These are phyloP conservation scores for Formicarius rufipectus DNA, from an alignment of 2,113 vertebrate species.

Conservation along the genomic window DNA sequence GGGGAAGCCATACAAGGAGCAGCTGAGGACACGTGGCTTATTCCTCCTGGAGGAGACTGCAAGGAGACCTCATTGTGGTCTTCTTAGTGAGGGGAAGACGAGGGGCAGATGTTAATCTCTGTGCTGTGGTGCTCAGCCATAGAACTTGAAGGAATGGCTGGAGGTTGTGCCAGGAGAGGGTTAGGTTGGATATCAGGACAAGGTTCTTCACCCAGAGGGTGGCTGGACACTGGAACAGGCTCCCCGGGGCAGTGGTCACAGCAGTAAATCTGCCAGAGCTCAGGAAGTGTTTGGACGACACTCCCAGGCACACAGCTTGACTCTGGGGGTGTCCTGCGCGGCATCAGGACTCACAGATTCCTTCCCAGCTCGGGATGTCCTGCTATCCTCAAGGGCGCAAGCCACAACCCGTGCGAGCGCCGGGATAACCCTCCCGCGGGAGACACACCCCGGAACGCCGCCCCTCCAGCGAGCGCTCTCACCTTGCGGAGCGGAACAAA, in stretches of 20 bases:
- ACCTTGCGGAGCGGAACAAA: too few relatives aligned
- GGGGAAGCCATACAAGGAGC: background rate
- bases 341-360: too few relatives aligned
- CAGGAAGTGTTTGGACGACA: too few relatives aligned
- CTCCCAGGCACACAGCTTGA: too few relatives aligned
- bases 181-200: background rate
- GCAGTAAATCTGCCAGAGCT: too few relatives aligned
- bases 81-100: background rate
- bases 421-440: background rate
- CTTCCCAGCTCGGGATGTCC: background rate
- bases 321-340: background rate
- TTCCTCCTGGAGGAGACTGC: background rate
- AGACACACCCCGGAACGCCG: too few relatives aligned
- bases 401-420: background rate
- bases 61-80: background rate
- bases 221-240: fast-evolving
- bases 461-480: too few relatives aligned
- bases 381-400: background rate
- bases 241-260: too few relatives aligned
- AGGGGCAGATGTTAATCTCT: background rate
- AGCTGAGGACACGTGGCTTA: background rate
- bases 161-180: background rate
- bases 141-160: background rate
- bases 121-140: background rate
- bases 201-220: background rate